Evolutionary conservation across 1,140 invertebrate genomes (phyloP).

Genomic region (Halictus rubicundus): DNA sequence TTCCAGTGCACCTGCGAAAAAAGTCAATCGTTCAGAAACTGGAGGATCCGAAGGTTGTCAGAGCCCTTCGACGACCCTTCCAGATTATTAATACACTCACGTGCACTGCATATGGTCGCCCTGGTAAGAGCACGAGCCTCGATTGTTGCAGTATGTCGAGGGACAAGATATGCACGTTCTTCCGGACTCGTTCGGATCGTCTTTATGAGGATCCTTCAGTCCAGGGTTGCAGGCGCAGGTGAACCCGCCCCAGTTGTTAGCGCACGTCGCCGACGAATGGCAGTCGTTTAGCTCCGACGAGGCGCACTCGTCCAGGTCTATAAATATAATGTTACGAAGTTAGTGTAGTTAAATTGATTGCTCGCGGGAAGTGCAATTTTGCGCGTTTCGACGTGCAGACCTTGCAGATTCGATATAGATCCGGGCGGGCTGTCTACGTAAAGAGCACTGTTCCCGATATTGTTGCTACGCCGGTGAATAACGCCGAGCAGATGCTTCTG

Average conservation of each 20-base stretch:
- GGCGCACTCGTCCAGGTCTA: conserved; percentile 95
- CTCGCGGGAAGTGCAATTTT: too few relatives aligned
- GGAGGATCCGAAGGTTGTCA: background rate
- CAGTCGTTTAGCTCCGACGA: conserved; percentile 95
- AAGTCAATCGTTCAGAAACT: background rate
- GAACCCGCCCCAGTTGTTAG: conserved; percentile 94
- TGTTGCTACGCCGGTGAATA: conserved; percentile 90
- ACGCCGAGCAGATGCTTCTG: conserved; percentile 92
- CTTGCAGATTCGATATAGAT: conserved; percentile 86
- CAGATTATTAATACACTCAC: conserved; percentile 79
- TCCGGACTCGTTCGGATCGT: conserved; percentile 84
- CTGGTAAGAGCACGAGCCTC: conserved; percentile 90
- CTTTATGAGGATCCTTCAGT: conserved; percentile 87
- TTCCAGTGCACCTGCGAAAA: conserved; percentile 86
- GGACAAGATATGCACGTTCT: conserved; percentile 89
- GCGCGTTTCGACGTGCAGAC: conserved; percentile 67
- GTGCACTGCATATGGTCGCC: conserved; percentile 89
- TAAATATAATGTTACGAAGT: conserved; percentile 47
- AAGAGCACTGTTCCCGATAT: conserved; percentile 91
- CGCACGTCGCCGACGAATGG: conserved; percentile 90
- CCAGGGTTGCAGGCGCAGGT: conserved; percentile 91
- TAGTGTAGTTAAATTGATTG: too few relatives aligned
- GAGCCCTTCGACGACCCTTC: background rate
- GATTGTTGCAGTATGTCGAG: conserved; percentile 89
- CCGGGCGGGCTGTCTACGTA: conserved; percentile 90